phyloP scores from a whole-genome alignment of 1,140 invertebrate genomes.

The Mercenaria mercenaria region DNA sequence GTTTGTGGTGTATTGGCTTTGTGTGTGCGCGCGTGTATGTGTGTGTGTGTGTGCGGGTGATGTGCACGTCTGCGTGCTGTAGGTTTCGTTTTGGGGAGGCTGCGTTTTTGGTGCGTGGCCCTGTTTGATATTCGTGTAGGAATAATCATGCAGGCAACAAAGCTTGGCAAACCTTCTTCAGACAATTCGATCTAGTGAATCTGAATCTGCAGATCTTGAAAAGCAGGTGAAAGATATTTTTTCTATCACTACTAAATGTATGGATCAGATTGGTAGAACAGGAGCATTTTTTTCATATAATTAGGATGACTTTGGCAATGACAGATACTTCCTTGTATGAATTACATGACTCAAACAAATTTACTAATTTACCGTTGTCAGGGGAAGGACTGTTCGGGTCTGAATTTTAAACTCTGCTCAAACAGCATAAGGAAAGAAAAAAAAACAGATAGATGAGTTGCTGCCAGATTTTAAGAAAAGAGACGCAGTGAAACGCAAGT shows the following conservation, averaged over 20 bases:
- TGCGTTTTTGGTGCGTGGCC: no score
- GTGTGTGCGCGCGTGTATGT: no score
- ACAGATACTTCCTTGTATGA: constrained; percentile 23
- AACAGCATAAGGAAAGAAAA: not conserved
- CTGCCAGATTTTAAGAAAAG: not conserved
- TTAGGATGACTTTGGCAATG: not conserved
- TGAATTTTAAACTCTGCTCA: not conserved
- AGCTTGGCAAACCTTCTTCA: constrained; percentile 13
- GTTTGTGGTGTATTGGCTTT: no score
- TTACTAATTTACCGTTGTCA: constrained; percentile 26
- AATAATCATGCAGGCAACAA: constrained; percentile 26
- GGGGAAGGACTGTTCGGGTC: constrained; percentile 13
- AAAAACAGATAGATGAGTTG: not conserved
- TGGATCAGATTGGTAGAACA: constrained; percentile 33
- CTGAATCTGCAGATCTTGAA: not conserved
- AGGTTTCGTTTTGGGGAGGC: no score
- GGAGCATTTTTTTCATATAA: constrained; percentile 24
- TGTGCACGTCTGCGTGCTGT: no score
- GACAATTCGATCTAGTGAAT: not conserved
- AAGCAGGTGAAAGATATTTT: constrained; percentile 33
- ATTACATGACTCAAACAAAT: not conserved
- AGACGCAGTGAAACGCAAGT: not conserved
- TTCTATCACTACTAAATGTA: constrained; percentile 27
- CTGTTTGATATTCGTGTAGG: no score
- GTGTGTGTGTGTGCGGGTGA: no score